These are phyloP conservation scores for Hirundo rustica DNA, from an alignment of 2,797 vertebrate species.

Conservation along the genomic window DNA sequence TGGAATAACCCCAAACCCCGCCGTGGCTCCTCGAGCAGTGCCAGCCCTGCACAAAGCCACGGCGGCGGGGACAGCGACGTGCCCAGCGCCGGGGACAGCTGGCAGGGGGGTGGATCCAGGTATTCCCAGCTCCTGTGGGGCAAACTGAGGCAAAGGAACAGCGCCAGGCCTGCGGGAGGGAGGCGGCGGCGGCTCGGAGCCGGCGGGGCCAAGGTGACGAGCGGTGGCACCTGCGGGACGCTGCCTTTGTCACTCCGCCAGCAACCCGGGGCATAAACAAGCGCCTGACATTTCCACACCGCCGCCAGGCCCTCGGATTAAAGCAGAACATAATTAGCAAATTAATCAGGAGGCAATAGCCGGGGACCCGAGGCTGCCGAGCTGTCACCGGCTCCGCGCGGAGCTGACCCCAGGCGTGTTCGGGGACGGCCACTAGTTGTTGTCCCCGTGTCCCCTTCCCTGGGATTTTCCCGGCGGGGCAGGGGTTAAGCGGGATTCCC, in stretches of 20 bases:
- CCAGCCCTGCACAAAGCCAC: too few relatives aligned
- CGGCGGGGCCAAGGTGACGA: neutral
- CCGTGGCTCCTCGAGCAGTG: neutral
- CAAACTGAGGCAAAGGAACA: neutral
- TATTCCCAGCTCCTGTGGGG: neutral
- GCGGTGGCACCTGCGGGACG: neutral
- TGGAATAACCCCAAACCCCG: neutral
- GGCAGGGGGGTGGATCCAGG: neutral
- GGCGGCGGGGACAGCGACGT: too few relatives aligned
- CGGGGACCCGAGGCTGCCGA: neutral
- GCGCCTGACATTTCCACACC: neutral
- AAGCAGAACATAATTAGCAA: constrained; percentile 64
- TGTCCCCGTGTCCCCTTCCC: neutral
- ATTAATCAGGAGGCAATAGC: constrained; percentile 62
- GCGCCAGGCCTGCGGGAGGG: accelerated
- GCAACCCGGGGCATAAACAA: constrained; percentile 24
- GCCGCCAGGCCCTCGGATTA: constrained; percentile 36
- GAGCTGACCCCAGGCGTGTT: neutral
- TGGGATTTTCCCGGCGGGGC: accelerated
- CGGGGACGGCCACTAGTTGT: accelerated
- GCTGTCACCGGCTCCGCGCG: neutral
- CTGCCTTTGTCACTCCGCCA: constrained; percentile 7
- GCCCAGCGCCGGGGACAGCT: neutral
- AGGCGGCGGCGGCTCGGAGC: neutral
- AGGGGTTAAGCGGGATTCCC: neutral